Conservation (phyloP, 2,888 invertebrate genomes). For the Pachydiplax longipennis region DNA sequence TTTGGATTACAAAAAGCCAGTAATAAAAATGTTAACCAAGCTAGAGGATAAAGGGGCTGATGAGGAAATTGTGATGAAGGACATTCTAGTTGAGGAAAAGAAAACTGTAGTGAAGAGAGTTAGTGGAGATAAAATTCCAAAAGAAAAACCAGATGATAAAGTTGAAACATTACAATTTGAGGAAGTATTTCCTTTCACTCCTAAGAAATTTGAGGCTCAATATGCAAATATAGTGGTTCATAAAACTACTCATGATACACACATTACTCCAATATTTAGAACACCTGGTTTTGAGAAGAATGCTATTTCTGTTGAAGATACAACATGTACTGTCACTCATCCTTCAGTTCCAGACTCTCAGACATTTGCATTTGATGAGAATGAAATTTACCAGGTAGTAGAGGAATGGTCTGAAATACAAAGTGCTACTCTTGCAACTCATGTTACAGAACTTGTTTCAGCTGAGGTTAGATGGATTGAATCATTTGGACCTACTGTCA, state of each 20-base stretch:
- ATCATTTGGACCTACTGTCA: background rate
- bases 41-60: no score
- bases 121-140: background rate
- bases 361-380: background rate
- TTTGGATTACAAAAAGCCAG: no score
- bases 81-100: background rate
- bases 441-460: background rate
- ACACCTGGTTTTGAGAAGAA: background rate
- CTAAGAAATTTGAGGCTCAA: background rate
- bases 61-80: no score
- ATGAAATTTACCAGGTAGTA: background rate
- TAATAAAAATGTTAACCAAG: no score
- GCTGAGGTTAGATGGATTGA: background rate
- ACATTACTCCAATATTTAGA: background rate
- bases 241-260: background rate
- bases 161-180: background rate
- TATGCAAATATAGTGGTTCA: background rate
- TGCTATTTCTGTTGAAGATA: background rate
- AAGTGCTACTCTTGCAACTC: background rate
- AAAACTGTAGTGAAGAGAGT: background rate
- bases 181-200: background rate
- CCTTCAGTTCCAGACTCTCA: background rate
- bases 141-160: background rate
- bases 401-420: background rate
- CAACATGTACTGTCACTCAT: background rate